Evolutionary conservation across 2,888 invertebrate species (phyloP).

Genomic region (Clunio marinus): DNA sequence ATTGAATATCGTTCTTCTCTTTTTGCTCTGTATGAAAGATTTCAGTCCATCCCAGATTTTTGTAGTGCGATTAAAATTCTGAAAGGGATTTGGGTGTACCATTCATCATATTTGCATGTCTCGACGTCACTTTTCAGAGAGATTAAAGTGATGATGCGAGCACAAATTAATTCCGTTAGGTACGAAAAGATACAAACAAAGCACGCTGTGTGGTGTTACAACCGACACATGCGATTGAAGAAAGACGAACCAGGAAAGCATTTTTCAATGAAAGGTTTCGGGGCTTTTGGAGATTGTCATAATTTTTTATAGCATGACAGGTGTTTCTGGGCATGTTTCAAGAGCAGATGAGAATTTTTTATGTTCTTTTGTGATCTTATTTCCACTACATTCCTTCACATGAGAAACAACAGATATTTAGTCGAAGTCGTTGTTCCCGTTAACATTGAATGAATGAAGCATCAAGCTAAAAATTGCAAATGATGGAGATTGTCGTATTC

Average conservation of each 20-base stretch:
- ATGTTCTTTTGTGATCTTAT: not conserved
- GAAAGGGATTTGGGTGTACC: not conserved
- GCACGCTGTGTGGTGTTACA: not conserved
- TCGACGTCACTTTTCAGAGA: not conserved
- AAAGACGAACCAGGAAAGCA: conserved; percentile 8
- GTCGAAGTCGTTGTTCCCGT: too few species aligned
- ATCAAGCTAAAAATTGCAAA: too few species aligned
- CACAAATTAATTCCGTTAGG: not conserved
- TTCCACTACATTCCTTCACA: not conserved
- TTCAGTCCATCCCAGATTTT: not conserved
- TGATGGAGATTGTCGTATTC: not conserved
- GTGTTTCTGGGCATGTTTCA: not conserved
- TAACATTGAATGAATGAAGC: not conserved
- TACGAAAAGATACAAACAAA: not conserved
- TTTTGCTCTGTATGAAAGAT: not conserved
- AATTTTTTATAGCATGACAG: conserved; percentile 18
- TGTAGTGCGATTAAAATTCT: not conserved
- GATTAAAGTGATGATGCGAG: conserved; percentile 2
- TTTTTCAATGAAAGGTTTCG: not conserved
- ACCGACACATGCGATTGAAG: too few species aligned
- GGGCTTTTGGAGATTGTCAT: not conserved
- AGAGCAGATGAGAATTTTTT: conserved; percentile 5
- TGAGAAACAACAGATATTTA: too few species aligned
- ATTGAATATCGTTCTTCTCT: not conserved
- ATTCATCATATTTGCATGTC: not conserved